These are phyloP conservation scores for Athalia circularis DNA, from an alignment of 2,888 invertebrate genomes.

Conservation along the genomic window DNA sequence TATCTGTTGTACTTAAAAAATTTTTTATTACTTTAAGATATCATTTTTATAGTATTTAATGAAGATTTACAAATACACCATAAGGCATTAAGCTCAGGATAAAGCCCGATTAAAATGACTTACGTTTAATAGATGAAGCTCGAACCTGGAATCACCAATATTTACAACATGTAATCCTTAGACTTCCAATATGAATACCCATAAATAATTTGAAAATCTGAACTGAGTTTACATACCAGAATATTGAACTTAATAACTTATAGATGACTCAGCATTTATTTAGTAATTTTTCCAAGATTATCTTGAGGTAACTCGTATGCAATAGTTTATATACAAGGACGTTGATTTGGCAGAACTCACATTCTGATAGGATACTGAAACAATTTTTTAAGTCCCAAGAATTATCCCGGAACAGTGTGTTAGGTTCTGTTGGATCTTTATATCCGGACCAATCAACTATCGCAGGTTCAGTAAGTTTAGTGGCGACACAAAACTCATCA, in stretches of 20 bases:
- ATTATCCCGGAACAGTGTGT: no score
- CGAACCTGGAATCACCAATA: no score
- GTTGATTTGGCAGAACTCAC: background rate
- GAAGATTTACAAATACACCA: background rate
- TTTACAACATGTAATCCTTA: no score
- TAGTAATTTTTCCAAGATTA: slow-evolving; percentile 2
- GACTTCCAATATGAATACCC: no score
- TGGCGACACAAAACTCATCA: background rate
- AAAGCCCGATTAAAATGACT: no score
- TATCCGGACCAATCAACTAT: no score
- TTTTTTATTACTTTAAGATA: slow-evolving; percentile 22
- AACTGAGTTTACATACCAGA: background rate
- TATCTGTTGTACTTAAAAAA: background rate
- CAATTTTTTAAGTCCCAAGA: no score
- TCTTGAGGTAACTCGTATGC: background rate
- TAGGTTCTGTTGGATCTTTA: no score
- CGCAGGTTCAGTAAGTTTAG: no score
- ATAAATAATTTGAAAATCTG: background rate
- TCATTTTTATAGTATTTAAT: background rate
- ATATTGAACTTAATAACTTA: background rate
- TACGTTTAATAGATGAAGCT: no score
- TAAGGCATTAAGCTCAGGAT: no score
- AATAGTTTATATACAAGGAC: background rate
- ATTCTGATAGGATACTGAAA: background rate
- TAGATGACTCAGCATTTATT: slow-evolving; percentile 24